Conservation (phyloP, 1,140 invertebrate species). For the Zaprionus davidi region DNA sequence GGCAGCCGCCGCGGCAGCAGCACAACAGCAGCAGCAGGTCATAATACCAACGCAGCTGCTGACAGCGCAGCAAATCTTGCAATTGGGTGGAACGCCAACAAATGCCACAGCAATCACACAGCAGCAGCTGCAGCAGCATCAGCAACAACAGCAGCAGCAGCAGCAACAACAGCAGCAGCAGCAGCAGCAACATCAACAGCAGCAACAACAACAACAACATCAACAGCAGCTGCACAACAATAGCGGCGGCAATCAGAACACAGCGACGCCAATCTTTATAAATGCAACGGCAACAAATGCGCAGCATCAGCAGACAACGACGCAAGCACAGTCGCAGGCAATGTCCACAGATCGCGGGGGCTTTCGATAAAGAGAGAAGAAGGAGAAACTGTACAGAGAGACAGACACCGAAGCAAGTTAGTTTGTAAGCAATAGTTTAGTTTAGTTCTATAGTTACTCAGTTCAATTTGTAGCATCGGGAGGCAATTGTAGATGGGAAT, state of each 20-base stretch:
- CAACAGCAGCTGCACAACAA: constrained; percentile 56
- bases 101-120: constrained; percentile 49
- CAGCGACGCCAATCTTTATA: constrained; percentile 60
- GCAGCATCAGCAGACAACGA: constrained; percentile 28
- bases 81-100: constrained; percentile 51
- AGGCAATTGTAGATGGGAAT: constrained; percentile 15
- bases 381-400: neutral
- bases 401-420: constrained; percentile 5
- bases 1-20: constrained; percentile 49
- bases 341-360: neutral
- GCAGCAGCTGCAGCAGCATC: constrained; percentile 62
- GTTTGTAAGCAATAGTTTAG: constrained; percentile 20
- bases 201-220: constrained; percentile 52
- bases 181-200: constrained; percentile 47
- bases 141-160: constrained; percentile 55
- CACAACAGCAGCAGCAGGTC: constrained; percentile 83
- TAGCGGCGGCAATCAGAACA: constrained; percentile 22
- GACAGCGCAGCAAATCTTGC: constrained; percentile 64
- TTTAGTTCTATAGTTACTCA: constrained; percentile 18
- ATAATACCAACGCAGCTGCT: constrained; percentile 73
- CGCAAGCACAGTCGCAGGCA: constrained; percentile 45
- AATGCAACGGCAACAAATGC: constrained; percentile 50
- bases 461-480: constrained; percentile 30
- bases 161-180: constrained; percentile 59
- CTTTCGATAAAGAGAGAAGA: neutral